Percentiles rank a stretch among this genome's conserved stretches.
Conservation (phyloP, 2,888 invertebrate genomes). For the Prenolepis imparis region DNA sequence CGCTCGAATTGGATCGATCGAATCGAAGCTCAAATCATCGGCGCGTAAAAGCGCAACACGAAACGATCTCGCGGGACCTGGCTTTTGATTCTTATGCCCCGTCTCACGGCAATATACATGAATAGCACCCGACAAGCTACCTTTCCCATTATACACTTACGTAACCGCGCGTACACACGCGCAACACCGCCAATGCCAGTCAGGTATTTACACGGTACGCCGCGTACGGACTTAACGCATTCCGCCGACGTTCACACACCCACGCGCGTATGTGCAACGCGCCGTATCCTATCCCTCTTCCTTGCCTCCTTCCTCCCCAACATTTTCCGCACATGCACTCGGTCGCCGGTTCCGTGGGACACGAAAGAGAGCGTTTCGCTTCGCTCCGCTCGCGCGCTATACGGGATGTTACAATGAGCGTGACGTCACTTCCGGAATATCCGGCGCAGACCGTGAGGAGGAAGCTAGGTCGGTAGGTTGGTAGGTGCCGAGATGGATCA, state of each 20-base stretch:
- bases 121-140: conserved; percentile 37
- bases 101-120: neutral
- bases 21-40: neutral
- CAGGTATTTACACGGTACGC: conserved; percentile 73
- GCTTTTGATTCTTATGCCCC: conserved; percentile 25
- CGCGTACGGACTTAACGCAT: conserved; percentile 67
- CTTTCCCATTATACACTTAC: conserved; percentile 61
- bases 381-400: conserved; percentile 61
- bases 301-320: conserved; percentile 3
- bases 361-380: conserved; percentile 72
- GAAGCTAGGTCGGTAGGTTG: conserved; percentile 83
- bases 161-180: conserved; percentile 50
- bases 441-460: conserved; percentile 75
- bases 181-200: conserved; percentile 58
- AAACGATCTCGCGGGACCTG: conserved; percentile 15
- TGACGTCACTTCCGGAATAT: conserved; percentile 84
- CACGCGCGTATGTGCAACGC: conserved; percentile 60
- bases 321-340: conserved; percentile 51
- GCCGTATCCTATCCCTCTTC: conserved; percentile 20
- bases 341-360: conserved; percentile 66
- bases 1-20: neutral
- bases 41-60: neutral
- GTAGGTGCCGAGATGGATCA: conserved; percentile 73
- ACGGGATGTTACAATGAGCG: conserved; percentile 83
- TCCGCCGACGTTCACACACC: conserved; percentile 72